phyloP scores from a whole-genome alignment of 2,797 vertebrate genomes.

The Sebastes vulpes region DNA sequence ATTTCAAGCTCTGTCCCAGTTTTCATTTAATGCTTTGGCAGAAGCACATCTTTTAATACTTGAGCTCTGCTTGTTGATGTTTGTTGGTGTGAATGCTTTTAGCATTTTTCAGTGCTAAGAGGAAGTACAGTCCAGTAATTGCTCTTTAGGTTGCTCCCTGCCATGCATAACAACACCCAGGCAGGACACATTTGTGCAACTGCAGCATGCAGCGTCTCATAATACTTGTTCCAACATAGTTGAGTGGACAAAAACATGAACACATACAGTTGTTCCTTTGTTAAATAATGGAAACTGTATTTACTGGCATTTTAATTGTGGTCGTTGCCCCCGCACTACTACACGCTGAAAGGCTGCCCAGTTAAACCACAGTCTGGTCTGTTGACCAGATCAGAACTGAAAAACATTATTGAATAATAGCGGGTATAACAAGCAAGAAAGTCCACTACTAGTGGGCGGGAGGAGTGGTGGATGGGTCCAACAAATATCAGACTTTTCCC shows the following conservation, averaged over 20 bases:
- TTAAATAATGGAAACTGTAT: not conserved
- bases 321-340: no score
- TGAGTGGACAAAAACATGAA: not conserved
- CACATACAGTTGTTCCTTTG: not conserved
- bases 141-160: not conserved
- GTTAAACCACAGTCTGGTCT: no score
- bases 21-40: not conserved
- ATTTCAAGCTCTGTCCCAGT: not conserved
- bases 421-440: no score
- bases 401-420: no score
- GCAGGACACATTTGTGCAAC: not conserved
- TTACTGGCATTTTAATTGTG: not conserved
- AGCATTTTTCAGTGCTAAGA: not conserved
- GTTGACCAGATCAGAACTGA: no score
- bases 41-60: not conserved
- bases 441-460: no score
- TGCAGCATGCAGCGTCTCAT: not conserved
- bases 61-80: not conserved
- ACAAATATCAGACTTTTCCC: no score
- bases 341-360: no score
- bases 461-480: no score
- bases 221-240: not conserved
- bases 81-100: not conserved
- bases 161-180: not conserved
- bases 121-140: not conserved